A percentile compares a stretch with the other conserved stretches of the same genome.
Conservation (phyloP, 2,888 invertebrate genomes). For the Ophion costatus region DNA sequence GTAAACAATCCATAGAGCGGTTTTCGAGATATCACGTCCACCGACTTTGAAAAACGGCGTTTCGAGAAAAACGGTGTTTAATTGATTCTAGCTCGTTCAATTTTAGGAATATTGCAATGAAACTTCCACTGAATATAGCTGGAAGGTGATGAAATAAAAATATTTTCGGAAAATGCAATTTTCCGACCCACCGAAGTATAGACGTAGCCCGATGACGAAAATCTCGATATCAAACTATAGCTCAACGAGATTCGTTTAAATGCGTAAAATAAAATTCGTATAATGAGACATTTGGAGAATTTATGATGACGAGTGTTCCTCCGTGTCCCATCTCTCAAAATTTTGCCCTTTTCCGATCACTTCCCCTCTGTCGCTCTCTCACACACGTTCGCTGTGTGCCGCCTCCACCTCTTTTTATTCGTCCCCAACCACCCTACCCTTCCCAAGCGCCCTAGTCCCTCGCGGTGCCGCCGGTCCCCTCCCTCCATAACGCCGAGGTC, state of each 20-base stretch:
- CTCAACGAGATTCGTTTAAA: neutral
- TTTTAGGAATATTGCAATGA: too few species aligned
- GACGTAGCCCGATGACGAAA: too few species aligned
- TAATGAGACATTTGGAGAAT: constrained; percentile 6
- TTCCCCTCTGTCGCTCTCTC: neutral
- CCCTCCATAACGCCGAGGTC: constrained; percentile 61
- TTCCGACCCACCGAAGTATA: too few species aligned
- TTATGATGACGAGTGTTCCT: constrained; percentile 30
- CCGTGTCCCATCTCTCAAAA: neutral
- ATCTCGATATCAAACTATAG: too few species aligned
- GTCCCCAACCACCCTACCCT: constrained; percentile 62
- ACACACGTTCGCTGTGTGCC: neutral
- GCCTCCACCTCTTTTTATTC: constrained; percentile 50
- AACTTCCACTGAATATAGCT: too few species aligned
- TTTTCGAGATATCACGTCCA: too few species aligned
- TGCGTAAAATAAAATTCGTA: neutral
- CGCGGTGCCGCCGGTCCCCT: constrained; percentile 48
- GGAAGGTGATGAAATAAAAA: too few species aligned
- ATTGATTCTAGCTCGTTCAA: too few species aligned
- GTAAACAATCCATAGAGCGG: too few species aligned
- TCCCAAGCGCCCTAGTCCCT: constrained; percentile 39
- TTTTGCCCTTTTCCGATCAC: neutral
- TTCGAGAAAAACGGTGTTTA: too few species aligned
- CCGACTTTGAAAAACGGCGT: too few species aligned
- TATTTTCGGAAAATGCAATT: too few species aligned